These are phyloP conservation scores for Takifugu bimaculatus DNA, from an alignment of 2,113 vertebrate species.

Conservation along the genomic window DNA sequence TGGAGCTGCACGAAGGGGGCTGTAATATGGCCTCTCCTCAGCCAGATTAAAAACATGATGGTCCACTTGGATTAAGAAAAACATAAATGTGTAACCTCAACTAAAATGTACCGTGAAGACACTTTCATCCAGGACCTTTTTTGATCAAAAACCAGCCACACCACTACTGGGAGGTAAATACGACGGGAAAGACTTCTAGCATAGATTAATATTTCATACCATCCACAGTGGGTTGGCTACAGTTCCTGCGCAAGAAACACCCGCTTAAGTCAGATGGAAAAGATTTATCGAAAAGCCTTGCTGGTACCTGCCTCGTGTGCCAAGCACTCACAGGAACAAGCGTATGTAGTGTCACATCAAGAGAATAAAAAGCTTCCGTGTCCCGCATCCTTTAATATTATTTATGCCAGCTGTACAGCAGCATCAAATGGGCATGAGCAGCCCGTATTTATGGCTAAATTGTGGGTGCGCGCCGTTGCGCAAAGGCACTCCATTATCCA, in stretches of 20 bases:
- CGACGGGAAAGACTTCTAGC: neutral
- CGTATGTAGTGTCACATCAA: conserved; percentile 24
- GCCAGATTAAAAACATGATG: conserved; percentile 6
- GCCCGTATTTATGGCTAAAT: neutral
- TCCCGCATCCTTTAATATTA: conserved; percentile 19
- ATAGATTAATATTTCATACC: conserved; percentile 41
- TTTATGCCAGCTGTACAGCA: neutral
- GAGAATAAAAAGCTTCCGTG: conserved; percentile 14
- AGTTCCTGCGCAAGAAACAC: conserved; percentile 15
- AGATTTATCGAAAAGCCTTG: conserved; percentile 24
- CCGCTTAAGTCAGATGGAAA: conserved; percentile 33
- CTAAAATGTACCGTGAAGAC: neutral
- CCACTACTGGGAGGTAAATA: conserved; percentile 18
- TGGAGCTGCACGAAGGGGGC: no score
- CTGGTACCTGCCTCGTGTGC: conserved; percentile 33
- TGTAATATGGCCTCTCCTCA: conserved; percentile 1
- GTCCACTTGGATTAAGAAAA: neutral
- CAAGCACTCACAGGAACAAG: conserved; percentile 11
- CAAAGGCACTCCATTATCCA: conserved; percentile 10
- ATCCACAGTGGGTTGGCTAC: conserved; percentile 20
- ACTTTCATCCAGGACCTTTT: neutral
- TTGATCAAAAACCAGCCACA: conserved; percentile 12
- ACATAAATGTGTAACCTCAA: neutral
- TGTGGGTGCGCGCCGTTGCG: conserved; percentile 11
- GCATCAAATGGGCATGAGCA: conserved; percentile 7